A percentile compares a stretch with the other conserved stretches of the same genome.
phyloP scores from a whole-genome alignment of 2,113 vertebrate species.

The Empidonax alnorum region DNA sequence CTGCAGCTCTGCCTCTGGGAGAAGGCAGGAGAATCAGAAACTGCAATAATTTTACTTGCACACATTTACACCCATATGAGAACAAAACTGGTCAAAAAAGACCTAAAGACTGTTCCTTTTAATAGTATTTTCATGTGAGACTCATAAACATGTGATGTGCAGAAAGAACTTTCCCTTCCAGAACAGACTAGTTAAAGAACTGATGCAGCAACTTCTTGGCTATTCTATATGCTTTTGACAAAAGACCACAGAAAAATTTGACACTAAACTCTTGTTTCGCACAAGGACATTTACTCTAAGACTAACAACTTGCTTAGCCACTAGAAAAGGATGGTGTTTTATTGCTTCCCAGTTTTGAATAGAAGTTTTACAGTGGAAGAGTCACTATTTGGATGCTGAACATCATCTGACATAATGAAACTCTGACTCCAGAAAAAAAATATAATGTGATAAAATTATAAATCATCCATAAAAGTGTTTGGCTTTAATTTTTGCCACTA shows the following conservation, averaged over 20 bases:
- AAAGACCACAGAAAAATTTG: background rate
- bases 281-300: background rate
- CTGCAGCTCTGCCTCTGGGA: background rate
- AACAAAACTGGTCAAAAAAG: background rate
- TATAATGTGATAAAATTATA: background rate
- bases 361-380: background rate
- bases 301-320: background rate
- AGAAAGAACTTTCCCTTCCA: background rate
- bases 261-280: background rate
- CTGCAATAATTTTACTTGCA: background rate
- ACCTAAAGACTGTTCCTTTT: background rate
- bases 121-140: background rate
- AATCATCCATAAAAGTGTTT: background rate
- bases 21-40: background rate
- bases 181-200: background rate
- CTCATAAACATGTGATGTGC: rapidly evolving
- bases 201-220: background rate
- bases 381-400: background rate
- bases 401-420: background rate
- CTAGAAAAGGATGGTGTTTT: background rate
- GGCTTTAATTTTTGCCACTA: background rate
- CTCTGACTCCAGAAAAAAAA: background rate
- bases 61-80: background rate
- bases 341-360: background rate
- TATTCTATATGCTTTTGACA: background rate